Percentiles rank a stretch among this genome's conserved stretches.
phyloP scores from a whole-genome alignment of 2,888 invertebrate species.

The Epicampocera succincta region DNA sequence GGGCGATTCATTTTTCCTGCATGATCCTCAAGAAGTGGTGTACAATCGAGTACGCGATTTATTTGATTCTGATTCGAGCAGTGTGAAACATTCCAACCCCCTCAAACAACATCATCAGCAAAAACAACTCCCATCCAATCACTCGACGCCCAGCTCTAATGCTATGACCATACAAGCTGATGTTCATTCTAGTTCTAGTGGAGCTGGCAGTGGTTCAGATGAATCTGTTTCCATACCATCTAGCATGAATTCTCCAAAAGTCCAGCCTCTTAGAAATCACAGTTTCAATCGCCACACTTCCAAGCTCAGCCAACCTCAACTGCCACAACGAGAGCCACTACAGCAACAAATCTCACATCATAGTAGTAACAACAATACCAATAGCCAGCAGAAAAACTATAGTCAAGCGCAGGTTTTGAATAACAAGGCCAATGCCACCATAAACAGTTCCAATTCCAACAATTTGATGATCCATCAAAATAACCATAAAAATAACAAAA shows the following conservation, averaged over 20 bases:
- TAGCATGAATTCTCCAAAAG: slow-evolving; percentile 79
- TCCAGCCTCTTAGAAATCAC: slow-evolving; percentile 75
- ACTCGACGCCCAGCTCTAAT: slow-evolving; percentile 73
- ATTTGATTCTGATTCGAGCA: slow-evolving; percentile 85
- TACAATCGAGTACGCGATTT: slow-evolving; percentile 93
- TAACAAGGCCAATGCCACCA: slow-evolving; percentile 66
- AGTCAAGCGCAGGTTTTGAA: slow-evolving; percentile 64
- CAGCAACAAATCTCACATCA: slow-evolving; percentile 60
- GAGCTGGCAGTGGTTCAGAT: slow-evolving; percentile 84
- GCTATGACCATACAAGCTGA: slow-evolving; percentile 90
- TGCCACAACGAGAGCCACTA: slow-evolving; percentile 65
- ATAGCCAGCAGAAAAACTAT: slow-evolving; percentile 61
- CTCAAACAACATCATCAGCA: slow-evolving; percentile 71
- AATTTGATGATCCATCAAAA: slow-evolving; percentile 71
- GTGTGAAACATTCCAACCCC: slow-evolving; percentile 73
- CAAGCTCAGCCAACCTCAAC: slow-evolving; percentile 69
- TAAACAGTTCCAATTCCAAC: slow-evolving; percentile 65
- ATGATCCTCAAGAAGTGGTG: slow-evolving; percentile 89
- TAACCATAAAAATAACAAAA: slow-evolving; percentile 69
- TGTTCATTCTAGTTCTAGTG: slow-evolving; percentile 89
- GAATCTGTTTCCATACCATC: slow-evolving; percentile 85
- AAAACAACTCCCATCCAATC: slow-evolving; percentile 52
- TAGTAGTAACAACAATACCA: slow-evolving; percentile 53
- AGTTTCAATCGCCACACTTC: slow-evolving; percentile 73
- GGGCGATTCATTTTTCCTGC: slow-evolving; percentile 91